Percentiles rank a stretch among this genome's conserved stretches.
Conservation (phyloP, 1,140 invertebrate genomes). For the Venturia canescens region DNA sequence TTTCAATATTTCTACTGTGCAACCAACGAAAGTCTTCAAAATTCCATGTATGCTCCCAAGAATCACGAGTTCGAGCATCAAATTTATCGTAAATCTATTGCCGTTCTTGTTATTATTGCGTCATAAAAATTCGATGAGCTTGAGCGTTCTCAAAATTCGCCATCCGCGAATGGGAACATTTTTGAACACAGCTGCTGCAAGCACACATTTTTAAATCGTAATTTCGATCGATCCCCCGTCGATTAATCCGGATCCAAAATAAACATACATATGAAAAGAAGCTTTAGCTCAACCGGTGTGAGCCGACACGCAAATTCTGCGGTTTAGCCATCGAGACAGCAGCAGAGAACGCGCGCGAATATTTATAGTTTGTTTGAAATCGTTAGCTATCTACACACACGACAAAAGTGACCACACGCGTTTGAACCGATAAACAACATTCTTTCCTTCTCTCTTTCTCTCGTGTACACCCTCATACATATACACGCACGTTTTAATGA, state of each 20-base stretch:
- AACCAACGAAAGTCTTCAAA: too few relatives aligned
- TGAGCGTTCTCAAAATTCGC: too few relatives aligned
- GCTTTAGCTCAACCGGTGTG: background rate
- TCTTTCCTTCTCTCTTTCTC: background rate
- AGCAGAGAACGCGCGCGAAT: background rate
- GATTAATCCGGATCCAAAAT: background rate
- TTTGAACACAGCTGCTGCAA: too few relatives aligned
- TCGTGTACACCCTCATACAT: background rate
- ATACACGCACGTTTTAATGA: constrained; percentile 1
- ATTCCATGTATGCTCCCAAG: too few relatives aligned
- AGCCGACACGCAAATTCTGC: background rate
- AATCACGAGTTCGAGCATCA: too few relatives aligned
- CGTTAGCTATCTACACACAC: background rate
- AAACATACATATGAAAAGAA: background rate
- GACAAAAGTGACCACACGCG: constrained; percentile 1
- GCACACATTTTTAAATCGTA: too few relatives aligned
- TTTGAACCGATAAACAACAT: background rate
- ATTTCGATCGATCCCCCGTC: background rate
- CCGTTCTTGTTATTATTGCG: too few relatives aligned
- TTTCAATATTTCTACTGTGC: too few relatives aligned
- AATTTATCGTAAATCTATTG: too few relatives aligned
- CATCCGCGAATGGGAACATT: too few relatives aligned
- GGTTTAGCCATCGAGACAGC: constrained; percentile 4
- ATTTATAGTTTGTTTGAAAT: constrained; percentile 17
- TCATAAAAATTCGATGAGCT: too few relatives aligned